A percentile compares a stretch with the other conserved stretches of the same genome.
phyloP scores from a whole-genome alignment of 1,140 invertebrate genomes.

The Camponotus pennsylvanicus region DNA sequence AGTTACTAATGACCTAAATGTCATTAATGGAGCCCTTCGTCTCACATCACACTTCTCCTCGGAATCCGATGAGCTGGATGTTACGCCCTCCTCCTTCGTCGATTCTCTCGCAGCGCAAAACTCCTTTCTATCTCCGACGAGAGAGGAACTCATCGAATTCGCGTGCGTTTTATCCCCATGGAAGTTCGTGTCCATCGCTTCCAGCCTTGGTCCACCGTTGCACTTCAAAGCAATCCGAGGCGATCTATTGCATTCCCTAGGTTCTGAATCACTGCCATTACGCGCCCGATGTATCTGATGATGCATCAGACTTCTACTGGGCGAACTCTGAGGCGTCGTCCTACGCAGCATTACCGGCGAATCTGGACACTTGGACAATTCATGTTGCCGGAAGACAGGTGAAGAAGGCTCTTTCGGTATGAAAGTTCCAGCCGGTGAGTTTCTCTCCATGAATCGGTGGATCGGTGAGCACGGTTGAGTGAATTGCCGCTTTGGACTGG shows the following conservation, averaged over 20 bases:
- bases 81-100: slow-evolving; percentile 72
- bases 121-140: slow-evolving; percentile 51
- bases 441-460: slow-evolving; percentile 76
- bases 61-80: slow-evolving; percentile 80
- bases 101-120: slow-evolving; percentile 19
- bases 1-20: slow-evolving; percentile 75
- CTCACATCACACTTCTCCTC: slow-evolving; percentile 77
- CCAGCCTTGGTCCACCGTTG: slow-evolving; percentile 54
- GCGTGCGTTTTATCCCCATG: slow-evolving; percentile 37
- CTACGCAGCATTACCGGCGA: slow-evolving; percentile 72
- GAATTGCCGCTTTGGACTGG: slow-evolving; percentile 81
- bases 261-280: slow-evolving; percentile 31
- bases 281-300: slow-evolving; percentile 27
- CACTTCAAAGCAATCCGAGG: slow-evolving; percentile 13
- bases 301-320: slow-evolving; percentile 61
- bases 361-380: slow-evolving; percentile 61
- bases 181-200: neutral
- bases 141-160: slow-evolving; percentile 17
- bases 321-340: slow-evolving; percentile 64
- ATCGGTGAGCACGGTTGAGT: slow-evolving; percentile 76
- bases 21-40: slow-evolving; percentile 80
- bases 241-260: slow-evolving; percentile 30
- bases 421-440: slow-evolving; percentile 10
- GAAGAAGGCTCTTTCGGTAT: slow-evolving; percentile 39
- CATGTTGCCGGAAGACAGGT: slow-evolving; percentile 62